Evolutionary conservation across 2,797 vertebrate genomes (phyloP), one percentile per base, ranked within the genome.

Genomic region (Sebastolobus alascanus): DNA sequence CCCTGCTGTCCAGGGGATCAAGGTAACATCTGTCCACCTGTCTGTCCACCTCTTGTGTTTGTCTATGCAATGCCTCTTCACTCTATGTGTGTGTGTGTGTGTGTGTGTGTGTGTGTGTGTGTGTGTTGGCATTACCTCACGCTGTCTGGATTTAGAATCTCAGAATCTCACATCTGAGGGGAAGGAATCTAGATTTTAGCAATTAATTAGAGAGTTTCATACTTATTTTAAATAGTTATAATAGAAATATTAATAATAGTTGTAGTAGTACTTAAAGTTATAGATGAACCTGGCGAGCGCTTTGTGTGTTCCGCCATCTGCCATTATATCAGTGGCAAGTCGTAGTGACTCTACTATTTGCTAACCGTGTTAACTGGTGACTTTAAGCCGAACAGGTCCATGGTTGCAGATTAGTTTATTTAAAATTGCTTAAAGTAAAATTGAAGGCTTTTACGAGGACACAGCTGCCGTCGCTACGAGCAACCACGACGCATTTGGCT

Each of bases 1-100:
- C 83, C 85, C 85, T 87, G 90, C 87, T 90, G 70, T 87, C 90
- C 84, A 92, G 90, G 82, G 88, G 90, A 89, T 88, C 89, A 87
- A 92, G 90, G 89, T 90, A 90, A 88, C 75, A 71, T 72, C 85
- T 88, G 77, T 74, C 60, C 76, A 80, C 70, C 73, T 80, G 78
- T 81, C 58, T 75, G 50, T 82, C 38, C 33, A 40, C 16, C 63
- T 67, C 31, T 65, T 35, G 25, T 52, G 56, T 61, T 61, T 46
- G 43, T 52, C 46, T n/a, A 52, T 52, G 60, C 35, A 63, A 37
- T 37, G 33, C 60, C 60, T 63, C 20, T 63, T 37, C 60, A 37
- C 76, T 37, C 43, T 54, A 60, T 56, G 60, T 55, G 31, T 20
- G 40, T 55, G 72, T 38, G 58, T 27, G 71, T 11, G 54, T 33